These are phyloP conservation scores for Lasiurus cinereus DNA, from an alignment of 2,113 vertebrate genomes.

Conservation along the genomic window DNA sequence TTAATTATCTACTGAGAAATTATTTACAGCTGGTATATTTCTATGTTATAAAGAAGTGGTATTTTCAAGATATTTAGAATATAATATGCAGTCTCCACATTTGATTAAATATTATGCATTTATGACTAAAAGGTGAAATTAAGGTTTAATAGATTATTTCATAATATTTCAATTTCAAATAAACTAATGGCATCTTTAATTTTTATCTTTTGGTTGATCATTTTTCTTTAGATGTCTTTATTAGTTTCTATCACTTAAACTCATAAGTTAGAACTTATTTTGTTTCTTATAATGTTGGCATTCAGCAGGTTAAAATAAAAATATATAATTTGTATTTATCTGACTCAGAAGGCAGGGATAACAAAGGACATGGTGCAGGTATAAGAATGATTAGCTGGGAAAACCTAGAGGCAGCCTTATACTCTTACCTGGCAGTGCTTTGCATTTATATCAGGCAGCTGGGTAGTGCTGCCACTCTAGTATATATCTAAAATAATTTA, in stretches of 20 bases:
- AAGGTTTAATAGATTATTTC: conserved; percentile 36
- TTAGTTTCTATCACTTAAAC: neutral
- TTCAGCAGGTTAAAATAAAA: neutral
- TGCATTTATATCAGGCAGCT: neutral
- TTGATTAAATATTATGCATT: neutral
- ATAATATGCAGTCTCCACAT: neutral
- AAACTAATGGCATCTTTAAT: neutral
- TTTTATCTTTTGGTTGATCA: neutral
- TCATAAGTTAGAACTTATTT: neutral
- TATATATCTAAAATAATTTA: neutral
- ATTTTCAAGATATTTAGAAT: neutral
- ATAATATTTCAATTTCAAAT: neutral
- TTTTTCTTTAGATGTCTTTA: neutral
- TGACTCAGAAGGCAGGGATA: neutral
- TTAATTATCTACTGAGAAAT: neutral
- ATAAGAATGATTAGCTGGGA: neutral
- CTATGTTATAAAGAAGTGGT: neutral
- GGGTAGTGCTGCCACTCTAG: neutral
- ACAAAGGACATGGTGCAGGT: rapidly evolving
- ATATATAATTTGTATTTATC: neutral
- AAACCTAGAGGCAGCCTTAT: neutral
- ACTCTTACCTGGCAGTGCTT: neutral
- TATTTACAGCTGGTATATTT: neutral
- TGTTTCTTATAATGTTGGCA: neutral
- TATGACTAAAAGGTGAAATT: neutral